Evolutionary conservation across 2,113 vertebrate genomes (phyloP).

Genomic region (Petaurus breviceps): DNA sequence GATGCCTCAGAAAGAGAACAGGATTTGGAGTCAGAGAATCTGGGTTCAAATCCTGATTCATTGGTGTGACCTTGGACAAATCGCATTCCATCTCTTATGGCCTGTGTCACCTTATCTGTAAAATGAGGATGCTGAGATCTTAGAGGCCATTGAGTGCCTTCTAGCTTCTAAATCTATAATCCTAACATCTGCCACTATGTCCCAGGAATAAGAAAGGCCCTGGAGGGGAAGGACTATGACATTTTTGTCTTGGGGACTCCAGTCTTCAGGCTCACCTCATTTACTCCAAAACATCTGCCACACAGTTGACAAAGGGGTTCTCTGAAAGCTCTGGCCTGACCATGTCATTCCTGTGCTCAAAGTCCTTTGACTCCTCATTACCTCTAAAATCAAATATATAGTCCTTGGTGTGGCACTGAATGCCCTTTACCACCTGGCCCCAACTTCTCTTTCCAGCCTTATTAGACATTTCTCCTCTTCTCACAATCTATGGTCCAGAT

Average conservation of each 20-base stretch:
- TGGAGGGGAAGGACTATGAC: not conserved
- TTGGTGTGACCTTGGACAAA: not conserved
- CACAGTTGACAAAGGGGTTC: not conserved
- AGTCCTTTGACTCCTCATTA: not conserved
- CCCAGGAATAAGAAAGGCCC: not conserved
- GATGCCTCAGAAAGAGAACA: not conserved
- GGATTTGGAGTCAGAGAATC: not conserved
- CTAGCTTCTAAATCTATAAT: not conserved
- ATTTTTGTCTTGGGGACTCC: not conserved
- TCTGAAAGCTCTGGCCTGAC: not conserved
- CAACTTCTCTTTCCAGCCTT: not conserved
- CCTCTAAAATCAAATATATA: not conserved
- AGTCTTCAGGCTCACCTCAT: not conserved
- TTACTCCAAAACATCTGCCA: not conserved
- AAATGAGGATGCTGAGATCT: not conserved
- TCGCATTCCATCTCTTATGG: not conserved
- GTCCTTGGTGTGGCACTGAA: too few relatives aligned
- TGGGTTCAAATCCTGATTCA: not conserved
- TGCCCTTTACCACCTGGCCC: not conserved
- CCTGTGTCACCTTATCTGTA: not conserved
- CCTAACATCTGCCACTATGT: not conserved
- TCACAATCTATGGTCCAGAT: not conserved
- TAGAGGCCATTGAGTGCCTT: not conserved
- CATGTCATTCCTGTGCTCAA: not conserved
- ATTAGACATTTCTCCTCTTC: too few relatives aligned